A percentile compares a stretch with the other conserved stretches of the same genome.
Evolutionary conservation across 2,888 invertebrate species (phyloP).

Genomic region (Fissipunctia ypsillon): DNA sequence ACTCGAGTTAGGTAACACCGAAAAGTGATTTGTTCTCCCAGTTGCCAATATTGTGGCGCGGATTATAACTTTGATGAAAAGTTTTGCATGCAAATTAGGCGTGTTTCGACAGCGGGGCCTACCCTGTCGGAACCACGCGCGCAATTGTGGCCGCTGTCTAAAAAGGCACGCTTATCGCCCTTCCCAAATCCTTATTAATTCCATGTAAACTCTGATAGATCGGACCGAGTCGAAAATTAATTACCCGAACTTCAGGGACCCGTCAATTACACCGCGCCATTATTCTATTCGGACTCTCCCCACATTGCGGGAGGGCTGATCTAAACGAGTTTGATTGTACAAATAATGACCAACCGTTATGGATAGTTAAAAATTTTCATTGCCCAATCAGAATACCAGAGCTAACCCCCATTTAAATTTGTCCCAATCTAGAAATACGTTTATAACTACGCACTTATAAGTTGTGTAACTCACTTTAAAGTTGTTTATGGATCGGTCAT

Average conservation of each 20-base stretch:
- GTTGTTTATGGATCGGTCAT: constrained; percentile 41
- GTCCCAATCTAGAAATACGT: constrained; percentile 5
- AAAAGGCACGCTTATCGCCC: constrained; percentile 61
- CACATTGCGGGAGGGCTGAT: constrained; percentile 63
- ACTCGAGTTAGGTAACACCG: constrained; percentile 39
- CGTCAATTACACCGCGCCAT: constrained; percentile 79
- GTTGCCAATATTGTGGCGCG: constrained; percentile 52
- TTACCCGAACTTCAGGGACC: constrained; percentile 78
- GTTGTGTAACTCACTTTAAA: constrained; percentile 53
- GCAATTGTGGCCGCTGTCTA: constrained; percentile 49
- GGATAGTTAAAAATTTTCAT: constrained; percentile 14
- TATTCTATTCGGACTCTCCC: constrained; percentile 75
- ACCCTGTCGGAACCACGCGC: constrained; percentile 36
- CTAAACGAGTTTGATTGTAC: constrained; percentile 60
- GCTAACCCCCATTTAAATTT: constrained; percentile 29
- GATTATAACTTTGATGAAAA: constrained; percentile 61
- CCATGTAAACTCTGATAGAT: constrained; percentile 76
- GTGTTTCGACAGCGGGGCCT: constrained; percentile 43
- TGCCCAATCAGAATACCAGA: constrained; percentile 17
- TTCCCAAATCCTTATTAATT: constrained; percentile 66
- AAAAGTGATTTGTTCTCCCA: constrained; percentile 53
- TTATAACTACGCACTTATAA: constrained; percentile 45
- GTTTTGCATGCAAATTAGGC: constrained; percentile 61
- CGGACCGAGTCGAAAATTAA: constrained; percentile 78
- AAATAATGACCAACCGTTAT: constrained; percentile 45